Conservation (phyloP, 1,140 invertebrate species). For the Dolichoris vasculosae region DNA sequence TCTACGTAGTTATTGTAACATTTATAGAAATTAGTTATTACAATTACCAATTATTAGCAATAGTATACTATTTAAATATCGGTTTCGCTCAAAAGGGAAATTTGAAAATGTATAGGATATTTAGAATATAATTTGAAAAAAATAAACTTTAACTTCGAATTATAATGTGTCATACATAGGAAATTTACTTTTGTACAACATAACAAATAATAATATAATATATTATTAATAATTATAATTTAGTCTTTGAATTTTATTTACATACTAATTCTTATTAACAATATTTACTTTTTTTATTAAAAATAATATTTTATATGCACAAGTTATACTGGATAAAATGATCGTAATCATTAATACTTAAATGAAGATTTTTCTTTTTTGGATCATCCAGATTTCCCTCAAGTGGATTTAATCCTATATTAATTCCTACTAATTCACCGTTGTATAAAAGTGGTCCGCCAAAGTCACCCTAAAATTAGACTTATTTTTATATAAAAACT, state of each 20-base stretch:
- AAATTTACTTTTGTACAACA: not conserved
- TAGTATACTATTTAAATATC: too few relatives aligned
- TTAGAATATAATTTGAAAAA: too few relatives aligned
- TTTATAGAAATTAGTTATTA: too few relatives aligned
- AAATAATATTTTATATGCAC: not conserved
- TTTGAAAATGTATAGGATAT: too few relatives aligned
- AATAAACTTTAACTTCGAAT: too few relatives aligned
- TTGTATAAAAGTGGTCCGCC: slow-evolving; percentile 12
- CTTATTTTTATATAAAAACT: not conserved
- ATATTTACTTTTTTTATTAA: not conserved
- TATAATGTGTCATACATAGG: too few relatives aligned
- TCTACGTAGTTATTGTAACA: too few relatives aligned
- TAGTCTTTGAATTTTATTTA: not conserved
- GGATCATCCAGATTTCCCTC: not conserved
- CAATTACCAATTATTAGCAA: too few relatives aligned
- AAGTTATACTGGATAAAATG: not conserved
- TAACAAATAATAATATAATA: not conserved
- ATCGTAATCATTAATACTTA: not conserved
- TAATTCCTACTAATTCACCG: not conserved
- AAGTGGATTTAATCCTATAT: not conserved
- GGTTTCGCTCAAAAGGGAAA: too few relatives aligned
- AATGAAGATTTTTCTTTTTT: not conserved
- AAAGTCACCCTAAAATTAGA: slow-evolving; percentile 13
- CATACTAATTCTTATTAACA: not conserved
- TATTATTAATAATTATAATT: too few relatives aligned